Evolutionary conservation across 2,797 vertebrate genomes (phyloP), one percentile per base, ranked within the genome.

Genomic region (Dendrocincla tyrannina): DNA sequence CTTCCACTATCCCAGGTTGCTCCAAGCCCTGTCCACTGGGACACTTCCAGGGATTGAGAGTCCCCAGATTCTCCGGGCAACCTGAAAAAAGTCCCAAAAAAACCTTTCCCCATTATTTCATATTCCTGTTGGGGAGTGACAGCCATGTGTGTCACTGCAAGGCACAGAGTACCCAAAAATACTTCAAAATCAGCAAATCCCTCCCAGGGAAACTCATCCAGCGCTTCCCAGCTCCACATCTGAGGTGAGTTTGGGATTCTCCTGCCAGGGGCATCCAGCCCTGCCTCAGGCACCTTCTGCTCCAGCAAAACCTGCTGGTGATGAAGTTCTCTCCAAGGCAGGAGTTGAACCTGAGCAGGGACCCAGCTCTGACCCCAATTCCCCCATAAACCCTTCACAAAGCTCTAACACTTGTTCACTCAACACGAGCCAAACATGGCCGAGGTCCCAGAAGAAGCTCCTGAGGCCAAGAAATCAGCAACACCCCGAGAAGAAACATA

Each of bases 401-500:
- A 91, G 72, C 44, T 56, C 3, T 13, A 35, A 60, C 52, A 64
- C 88, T 86, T 63, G 59, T 59, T 88, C 80, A 9, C 87, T 88
- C 44, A 4, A 70, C 78, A 7, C 1, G 30, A 89, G 68, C 79
- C 85, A 85, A 78, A 60, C 2, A 42, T 27, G 49, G 86, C 78
- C 91, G 49, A 78, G 68, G 63, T 90, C 78, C 88, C 50, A 46
- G 85, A 82, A 91, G 78, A 66, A 90, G 76, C 70, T 69, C 79
- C 60, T 1, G 79, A 52, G 85, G 94, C 91, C 94, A 90, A 92
- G 93, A 67, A 91, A 94, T 88, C 33, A 77, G 85, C 93, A 84
- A 18, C 64, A 52, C 75, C 86, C 76, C 80, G 19, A 79, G 89
- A 32, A 68, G 86, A 11, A 93, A n/a, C 83, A 76, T 81, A 82